Evolutionary conservation across 2,797 vertebrate genomes (phyloP), one percentile per base, ranked within the genome.

Genomic region (Clarias fuscus): DNA sequence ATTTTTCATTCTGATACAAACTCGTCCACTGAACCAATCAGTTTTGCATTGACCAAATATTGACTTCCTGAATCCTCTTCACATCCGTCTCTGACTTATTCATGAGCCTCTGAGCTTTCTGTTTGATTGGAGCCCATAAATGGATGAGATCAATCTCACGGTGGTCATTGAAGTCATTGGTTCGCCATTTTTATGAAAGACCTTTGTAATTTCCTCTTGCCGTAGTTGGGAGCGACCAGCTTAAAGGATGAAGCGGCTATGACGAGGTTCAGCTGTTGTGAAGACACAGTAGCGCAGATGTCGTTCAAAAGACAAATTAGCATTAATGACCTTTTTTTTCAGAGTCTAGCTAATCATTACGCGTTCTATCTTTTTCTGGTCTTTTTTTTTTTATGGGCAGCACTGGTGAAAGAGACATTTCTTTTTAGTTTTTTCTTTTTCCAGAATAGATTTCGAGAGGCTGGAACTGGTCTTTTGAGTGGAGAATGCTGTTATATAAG

Each of bases 91-190:
- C 81, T 83, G 48, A 58, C 27, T 71, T 77, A 64, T 53, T 48
- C 71, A 37, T 13, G 22, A n/a, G 64, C 83, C 65, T 89, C 85
- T 84, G 17, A 61, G 70, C 13, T 78, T 80, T 73, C 10, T 88
- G 90, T 93, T 92, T 93, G 91, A 93, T 91, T 67, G 27, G 86
- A 82, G 82, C 89, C 86, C 81, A 14, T 62, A 72, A 59, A 82
- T 67, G 11, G 24, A 72, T 17, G n/a, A 40, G 40, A 30, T 72
- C 7, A 73, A 30, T 33, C n/a, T 37, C 27, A n/a, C 40, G 11
- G 22, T 5, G 33, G 56, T 58, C 27, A 22, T 65, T 67, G 15
- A 61, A 58, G 67, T 33, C 33, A 61, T n/a, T 37, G 18, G 4
- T 79, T 22, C 27, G 5, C 56, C 20, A 3, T 7, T 86, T 24